These are phyloP conservation scores for Lophochroa leadbeateri DNA, from an alignment of 2,113 vertebrate genomes.

Conservation along the genomic window DNA sequence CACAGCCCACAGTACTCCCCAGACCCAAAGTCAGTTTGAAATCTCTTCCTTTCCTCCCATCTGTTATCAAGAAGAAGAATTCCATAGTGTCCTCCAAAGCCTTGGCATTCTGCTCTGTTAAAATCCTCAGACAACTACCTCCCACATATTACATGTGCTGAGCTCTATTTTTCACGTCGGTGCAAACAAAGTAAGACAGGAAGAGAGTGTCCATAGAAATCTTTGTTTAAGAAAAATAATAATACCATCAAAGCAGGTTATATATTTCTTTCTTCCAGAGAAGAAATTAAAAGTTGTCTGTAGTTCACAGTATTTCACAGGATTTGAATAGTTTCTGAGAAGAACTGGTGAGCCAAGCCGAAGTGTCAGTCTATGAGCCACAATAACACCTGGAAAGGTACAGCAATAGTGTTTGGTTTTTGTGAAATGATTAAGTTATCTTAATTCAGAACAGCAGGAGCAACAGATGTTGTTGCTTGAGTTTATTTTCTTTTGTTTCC, in stretches of 20 bases:
- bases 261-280: neutral
- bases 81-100: slow-evolving; percentile 3
- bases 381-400: slow-evolving; percentile 43
- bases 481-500: slow-evolving; percentile 64
- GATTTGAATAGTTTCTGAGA: neutral
- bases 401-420: neutral
- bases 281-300: neutral
- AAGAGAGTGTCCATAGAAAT: neutral
- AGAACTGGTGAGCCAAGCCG: neutral
- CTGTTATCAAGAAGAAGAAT: slow-evolving; percentile 60
- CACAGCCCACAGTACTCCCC: slow-evolving; percentile 14
- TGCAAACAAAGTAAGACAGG: neutral
- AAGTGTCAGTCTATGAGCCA: slow-evolving; percentile 14
- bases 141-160: neutral
- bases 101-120: slow-evolving; percentile 51
- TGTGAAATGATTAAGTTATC: slow-evolving; percentile 61
- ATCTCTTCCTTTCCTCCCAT: slow-evolving; percentile 51
- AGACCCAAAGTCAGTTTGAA: slow-evolving; percentile 60
- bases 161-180: neutral
- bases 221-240: neutral
- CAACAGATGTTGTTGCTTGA: slow-evolving; percentile 60
- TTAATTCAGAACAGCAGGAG: slow-evolving; percentile 69
- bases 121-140: slow-evolving; percentile 47
- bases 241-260: neutral
- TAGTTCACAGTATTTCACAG: neutral